These are phyloP conservation scores for Chaunax sp. DNA, from an alignment of 2,797 vertebrate species.

Conservation along the genomic window DNA sequence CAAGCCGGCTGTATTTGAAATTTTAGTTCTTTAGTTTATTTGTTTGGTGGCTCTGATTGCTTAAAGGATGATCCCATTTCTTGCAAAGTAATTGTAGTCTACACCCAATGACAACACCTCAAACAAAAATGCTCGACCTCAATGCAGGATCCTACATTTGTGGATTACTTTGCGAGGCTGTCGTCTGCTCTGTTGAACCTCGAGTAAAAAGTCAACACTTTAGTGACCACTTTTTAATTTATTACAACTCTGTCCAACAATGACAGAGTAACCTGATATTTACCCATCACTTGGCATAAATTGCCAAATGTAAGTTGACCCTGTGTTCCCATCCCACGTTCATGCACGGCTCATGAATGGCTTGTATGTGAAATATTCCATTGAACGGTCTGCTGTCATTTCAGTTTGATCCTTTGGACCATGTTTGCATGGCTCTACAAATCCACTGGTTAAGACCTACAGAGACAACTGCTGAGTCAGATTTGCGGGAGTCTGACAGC, in stretches of 20 bases:
- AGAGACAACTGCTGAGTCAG: slow-evolving; percentile 74
- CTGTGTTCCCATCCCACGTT: neutral
- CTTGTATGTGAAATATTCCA: slow-evolving; percentile 21
- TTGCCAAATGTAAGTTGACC: neutral
- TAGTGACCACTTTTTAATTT: slow-evolving; percentile 10
- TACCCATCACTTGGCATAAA: slow-evolving; percentile 3
- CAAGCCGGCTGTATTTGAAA: slow-evolving; percentile 4
- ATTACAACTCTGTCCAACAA: neutral
- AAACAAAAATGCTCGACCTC: slow-evolving; percentile 32
- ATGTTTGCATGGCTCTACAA: slow-evolving; percentile 44
- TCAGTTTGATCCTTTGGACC: slow-evolving; percentile 20
- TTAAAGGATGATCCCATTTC: slow-evolving; percentile 30
- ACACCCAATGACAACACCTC: slow-evolving; percentile 11
- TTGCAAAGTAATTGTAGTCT: slow-evolving; percentile 39
- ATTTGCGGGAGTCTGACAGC: slow-evolving; percentile 56
- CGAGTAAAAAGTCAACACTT: neutral
- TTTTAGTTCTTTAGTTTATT: slow-evolving; percentile 7
- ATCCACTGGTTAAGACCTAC: slow-evolving; percentile 42
- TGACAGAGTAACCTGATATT: neutral
- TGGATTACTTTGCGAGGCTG: neutral
- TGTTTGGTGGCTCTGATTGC: slow-evolving; percentile 26
- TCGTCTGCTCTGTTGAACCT: slow-evolving; percentile 19
- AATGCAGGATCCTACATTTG: slow-evolving; percentile 1
- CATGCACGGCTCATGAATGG: neutral
- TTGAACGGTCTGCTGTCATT: slow-evolving; percentile 26